A percentile compares a stretch with the other conserved stretches of the same genome.
Conservation (phyloP, 2,113 vertebrate genomes). For the Neodon shergylaensis region DNA sequence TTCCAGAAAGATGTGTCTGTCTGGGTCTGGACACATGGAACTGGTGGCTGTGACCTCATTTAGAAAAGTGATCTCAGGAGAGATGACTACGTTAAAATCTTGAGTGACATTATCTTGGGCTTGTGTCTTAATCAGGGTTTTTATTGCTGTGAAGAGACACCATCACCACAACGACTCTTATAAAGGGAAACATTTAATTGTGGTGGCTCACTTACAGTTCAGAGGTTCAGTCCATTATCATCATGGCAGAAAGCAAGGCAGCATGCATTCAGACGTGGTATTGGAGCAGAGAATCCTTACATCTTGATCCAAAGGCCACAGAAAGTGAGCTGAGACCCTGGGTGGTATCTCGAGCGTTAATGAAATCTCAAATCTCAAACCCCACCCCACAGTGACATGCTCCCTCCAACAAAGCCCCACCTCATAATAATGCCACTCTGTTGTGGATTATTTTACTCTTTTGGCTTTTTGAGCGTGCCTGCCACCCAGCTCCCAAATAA, state of each 20-base stretch:
- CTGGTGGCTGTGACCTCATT: background rate
- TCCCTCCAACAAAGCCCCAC: background rate
- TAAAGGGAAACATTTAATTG: background rate
- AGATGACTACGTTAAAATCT: background rate
- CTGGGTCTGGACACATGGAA: no score
- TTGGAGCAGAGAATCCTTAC: background rate
- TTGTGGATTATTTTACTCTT: no score
- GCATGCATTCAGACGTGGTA: background rate
- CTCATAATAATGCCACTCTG: background rate
- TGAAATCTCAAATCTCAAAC: background rate
- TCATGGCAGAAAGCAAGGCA: background rate
- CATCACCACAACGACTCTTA: background rate
- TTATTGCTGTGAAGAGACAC: background rate
- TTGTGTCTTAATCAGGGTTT: background rate
- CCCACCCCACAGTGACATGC: background rate
- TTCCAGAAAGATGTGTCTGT: accelerated
- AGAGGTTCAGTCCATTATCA: background rate
- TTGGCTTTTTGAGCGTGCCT: no score
- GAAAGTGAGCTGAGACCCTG: background rate
- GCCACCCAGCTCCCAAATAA: no score
- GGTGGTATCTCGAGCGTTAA: background rate
- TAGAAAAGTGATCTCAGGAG: background rate
- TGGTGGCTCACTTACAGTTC: background rate
- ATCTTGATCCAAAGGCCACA: background rate
- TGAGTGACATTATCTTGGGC: background rate